Evolutionary conservation across 2,888 invertebrate species (phyloP).

Genomic region (Drosophila nr. perissopoda): DNA sequence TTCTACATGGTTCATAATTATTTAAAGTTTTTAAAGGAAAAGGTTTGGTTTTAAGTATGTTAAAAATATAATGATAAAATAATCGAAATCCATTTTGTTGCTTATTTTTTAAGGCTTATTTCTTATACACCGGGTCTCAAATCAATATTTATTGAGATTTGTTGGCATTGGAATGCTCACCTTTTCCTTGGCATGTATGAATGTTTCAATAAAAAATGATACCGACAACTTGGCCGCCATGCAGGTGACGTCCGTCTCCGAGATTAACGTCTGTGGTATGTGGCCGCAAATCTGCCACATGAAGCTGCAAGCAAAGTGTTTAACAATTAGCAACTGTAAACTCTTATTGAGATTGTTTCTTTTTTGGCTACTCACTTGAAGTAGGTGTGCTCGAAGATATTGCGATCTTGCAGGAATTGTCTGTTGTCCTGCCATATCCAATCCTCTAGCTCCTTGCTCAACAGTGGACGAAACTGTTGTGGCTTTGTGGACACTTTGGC

Average conservation of each 20-base stretch:
- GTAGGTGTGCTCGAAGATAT: constrained; percentile 97
- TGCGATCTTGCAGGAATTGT: constrained; percentile 97
- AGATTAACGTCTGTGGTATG: constrained; percentile 94
- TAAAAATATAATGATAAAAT: background rate
- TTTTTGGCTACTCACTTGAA: constrained; percentile 89
- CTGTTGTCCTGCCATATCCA: constrained; percentile 99
- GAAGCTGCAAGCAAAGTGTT: constrained; percentile 88
- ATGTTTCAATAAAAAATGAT: constrained; percentile 97
- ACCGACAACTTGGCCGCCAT: constrained; percentile 95
- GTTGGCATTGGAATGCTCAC: constrained; percentile 83
- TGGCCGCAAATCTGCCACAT: constrained; percentile 98
- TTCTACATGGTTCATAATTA: too few relatives aligned
- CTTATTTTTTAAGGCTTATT: too few relatives aligned
- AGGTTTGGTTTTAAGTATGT: background rate
- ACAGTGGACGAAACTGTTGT: constrained; percentile 77
- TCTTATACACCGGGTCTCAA: background rate
- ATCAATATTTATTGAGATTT: background rate
- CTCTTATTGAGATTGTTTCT: background rate
- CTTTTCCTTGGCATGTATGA: constrained; percentile 98
- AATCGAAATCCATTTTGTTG: too few relatives aligned
- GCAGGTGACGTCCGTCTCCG: constrained; percentile 92
- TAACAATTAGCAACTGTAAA: background rate
- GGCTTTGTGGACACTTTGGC: constrained; percentile 36
- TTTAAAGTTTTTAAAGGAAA: too few relatives aligned
- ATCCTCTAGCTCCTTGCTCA: constrained; percentile 90